Evolutionary conservation across 2,113 vertebrate species (phyloP).

Genomic region (Propithecus coquereli): DNA sequence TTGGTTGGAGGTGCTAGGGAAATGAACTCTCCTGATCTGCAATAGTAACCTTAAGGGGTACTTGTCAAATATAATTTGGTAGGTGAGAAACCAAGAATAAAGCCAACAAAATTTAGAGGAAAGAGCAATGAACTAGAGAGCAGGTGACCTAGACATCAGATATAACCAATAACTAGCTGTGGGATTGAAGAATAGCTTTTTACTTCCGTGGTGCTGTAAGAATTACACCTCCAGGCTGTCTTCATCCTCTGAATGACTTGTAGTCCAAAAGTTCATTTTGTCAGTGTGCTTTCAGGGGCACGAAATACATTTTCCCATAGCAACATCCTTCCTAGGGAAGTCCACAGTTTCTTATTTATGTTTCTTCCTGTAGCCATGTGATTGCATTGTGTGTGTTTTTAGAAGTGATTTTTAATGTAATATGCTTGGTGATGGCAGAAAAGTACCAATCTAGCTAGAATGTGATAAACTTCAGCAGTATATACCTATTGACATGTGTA

Average conservation of each 20-base stretch:
- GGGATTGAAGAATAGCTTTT: background rate
- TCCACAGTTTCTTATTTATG: background rate
- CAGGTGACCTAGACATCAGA: background rate
- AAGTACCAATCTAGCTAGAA: background rate
- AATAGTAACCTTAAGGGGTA: conserved; percentile 6
- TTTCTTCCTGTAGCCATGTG: background rate
- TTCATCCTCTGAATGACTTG: background rate
- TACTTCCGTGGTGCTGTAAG: background rate
- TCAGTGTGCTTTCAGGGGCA: background rate
- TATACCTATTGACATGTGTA: background rate
- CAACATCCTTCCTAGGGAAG: background rate
- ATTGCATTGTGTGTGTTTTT: background rate
- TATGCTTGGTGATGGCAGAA: background rate
- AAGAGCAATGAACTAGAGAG: background rate
- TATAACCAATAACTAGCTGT: background rate
- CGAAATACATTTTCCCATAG: background rate
- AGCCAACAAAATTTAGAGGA: conserved; percentile 21
- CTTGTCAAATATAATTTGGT: conserved; percentile 36
- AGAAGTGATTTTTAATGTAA: background rate
- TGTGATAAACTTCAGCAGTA: background rate
- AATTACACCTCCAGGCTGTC: background rate
- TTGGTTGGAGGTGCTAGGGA: background rate
- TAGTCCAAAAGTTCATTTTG: conserved; percentile 41
- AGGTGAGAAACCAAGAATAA: conserved; percentile 23
- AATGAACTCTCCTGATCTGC: conserved; percentile 11